phyloP scores from a whole-genome alignment of 2,888 invertebrate species.

The Caradrina clavipalpis region DNA sequence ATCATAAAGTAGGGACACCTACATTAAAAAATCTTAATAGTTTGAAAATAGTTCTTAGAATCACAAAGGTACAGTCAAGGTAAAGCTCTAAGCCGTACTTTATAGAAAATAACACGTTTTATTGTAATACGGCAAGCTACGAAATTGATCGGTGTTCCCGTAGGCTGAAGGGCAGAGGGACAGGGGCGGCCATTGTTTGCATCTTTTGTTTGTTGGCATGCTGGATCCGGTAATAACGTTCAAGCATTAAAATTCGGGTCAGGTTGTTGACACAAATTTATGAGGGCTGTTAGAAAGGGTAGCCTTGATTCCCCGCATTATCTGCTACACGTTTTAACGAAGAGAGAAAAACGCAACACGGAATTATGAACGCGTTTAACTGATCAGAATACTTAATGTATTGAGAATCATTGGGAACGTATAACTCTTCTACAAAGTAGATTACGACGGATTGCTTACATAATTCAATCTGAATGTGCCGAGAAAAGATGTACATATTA shows the following conservation, averaged over 20 bases:
- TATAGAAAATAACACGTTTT: slow-evolving; percentile 41
- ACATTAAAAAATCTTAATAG: too few species aligned
- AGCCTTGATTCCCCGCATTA: slow-evolving; percentile 78
- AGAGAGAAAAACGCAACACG: slow-evolving; percentile 44
- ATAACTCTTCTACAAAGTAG: slow-evolving; percentile 14
- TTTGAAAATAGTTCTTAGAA: too few species aligned
- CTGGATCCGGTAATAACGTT: slow-evolving; percentile 83
- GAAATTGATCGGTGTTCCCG: slow-evolving; percentile 66
- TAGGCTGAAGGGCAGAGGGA: slow-evolving; percentile 65
- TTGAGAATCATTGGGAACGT: slow-evolving; percentile 3
- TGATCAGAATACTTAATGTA: slow-evolving; percentile 21
- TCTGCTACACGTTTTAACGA: slow-evolving; percentile 59
- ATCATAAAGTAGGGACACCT: too few species aligned
- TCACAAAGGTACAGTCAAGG: too few species aligned
- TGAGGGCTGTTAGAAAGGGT: slow-evolving; percentile 80
- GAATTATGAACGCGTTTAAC: slow-evolving; percentile 12
- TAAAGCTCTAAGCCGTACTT: neutral
- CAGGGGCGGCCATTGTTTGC: slow-evolving; percentile 78
- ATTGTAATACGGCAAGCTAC: slow-evolving; percentile 58
- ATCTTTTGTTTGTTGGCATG: slow-evolving; percentile 84
- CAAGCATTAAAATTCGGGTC: slow-evolving; percentile 87
- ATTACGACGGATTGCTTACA: slow-evolving; percentile 22
- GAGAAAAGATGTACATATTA: slow-evolving; percentile 47
- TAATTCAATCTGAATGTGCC: slow-evolving; percentile 27
- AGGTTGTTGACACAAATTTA: slow-evolving; percentile 88